Percentiles rank a stretch among this genome's conserved stretches.
Evolutionary conservation across 2,888 invertebrate genomes (phyloP).

Genomic region (Galerucella nymphaeae): DNA sequence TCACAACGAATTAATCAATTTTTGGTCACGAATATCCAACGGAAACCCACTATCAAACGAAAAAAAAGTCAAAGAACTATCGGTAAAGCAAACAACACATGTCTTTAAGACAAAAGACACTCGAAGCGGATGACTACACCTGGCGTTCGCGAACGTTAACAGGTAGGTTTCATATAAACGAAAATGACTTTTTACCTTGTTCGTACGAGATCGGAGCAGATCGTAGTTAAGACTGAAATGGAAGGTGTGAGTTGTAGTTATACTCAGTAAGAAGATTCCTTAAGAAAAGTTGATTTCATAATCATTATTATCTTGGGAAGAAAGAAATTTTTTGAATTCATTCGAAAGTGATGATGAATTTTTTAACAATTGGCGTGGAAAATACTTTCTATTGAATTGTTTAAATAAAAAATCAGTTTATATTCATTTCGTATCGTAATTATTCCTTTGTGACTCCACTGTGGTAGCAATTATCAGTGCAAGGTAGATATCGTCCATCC

Average conservation of each 20-base stretch:
- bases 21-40: slow-evolving; percentile 31
- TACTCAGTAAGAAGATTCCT: slow-evolving; percentile 26
- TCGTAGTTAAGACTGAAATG: slow-evolving; percentile 38
- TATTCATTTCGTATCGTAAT: too few species aligned
- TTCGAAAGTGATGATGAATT: not conserved
- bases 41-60: slow-evolving; percentile 3
- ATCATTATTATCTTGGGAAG: slow-evolving; percentile 11
- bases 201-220: slow-evolving; percentile 45
- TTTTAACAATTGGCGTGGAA: not conserved
- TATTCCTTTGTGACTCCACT: too few species aligned
- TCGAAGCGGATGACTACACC: slow-evolving; percentile 43
- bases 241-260: slow-evolving; percentile 23
- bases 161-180: slow-evolving; percentile 46
- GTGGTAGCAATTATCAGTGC: too few species aligned
- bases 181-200: slow-evolving; percentile 41
- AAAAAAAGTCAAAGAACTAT: slow-evolving; percentile 31
- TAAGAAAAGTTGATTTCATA: slow-evolving; percentile 27
- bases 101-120: slow-evolving; percentile 28
- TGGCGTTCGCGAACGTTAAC: slow-evolving; percentile 50
- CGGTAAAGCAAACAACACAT: slow-evolving; percentile 36
- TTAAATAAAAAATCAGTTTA: too few species aligned
- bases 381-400: not conserved
- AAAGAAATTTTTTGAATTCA: too few species aligned
- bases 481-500: too few species aligned
- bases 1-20: slow-evolving; percentile 27